Conservation (phyloP, 2,113 vertebrate genomes). For the Rhizomys pruinosus region DNA sequence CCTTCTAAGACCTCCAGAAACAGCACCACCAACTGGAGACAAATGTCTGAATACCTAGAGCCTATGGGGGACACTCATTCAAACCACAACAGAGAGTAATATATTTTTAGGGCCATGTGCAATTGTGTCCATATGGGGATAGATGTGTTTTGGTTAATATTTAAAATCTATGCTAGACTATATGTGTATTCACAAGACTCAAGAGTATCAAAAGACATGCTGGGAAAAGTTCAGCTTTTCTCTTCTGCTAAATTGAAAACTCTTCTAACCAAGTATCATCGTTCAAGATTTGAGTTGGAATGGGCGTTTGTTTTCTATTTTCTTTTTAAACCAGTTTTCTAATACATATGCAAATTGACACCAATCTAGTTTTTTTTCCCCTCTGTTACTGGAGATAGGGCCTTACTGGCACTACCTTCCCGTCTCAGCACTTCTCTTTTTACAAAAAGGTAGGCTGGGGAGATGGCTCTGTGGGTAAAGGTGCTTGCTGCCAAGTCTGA, state of each 20-base stretch:
- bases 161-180: background rate
- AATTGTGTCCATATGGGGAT: background rate
- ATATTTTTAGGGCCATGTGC: background rate
- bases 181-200: background rate
- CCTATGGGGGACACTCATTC: too few relatives aligned
- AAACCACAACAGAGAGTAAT: too few relatives aligned
- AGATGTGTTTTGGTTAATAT: background rate
- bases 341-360: background rate
- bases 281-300: background rate
- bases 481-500: too few relatives aligned
- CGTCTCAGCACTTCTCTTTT: background rate
- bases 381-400: background rate
- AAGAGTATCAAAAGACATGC: background rate
- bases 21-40: too few relatives aligned
- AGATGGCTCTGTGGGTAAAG: background rate
- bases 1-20: too few relatives aligned
- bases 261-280: background rate
- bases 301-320: background rate
- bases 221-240: background rate
- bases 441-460: background rate
- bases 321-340: background rate
- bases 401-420: too few relatives aligned
- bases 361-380: background rate
- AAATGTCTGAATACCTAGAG: too few relatives aligned
- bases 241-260: background rate